Conservation (phyloP, 2,888 invertebrate genomes). For the Tetanocera ferruginea region DNA sequence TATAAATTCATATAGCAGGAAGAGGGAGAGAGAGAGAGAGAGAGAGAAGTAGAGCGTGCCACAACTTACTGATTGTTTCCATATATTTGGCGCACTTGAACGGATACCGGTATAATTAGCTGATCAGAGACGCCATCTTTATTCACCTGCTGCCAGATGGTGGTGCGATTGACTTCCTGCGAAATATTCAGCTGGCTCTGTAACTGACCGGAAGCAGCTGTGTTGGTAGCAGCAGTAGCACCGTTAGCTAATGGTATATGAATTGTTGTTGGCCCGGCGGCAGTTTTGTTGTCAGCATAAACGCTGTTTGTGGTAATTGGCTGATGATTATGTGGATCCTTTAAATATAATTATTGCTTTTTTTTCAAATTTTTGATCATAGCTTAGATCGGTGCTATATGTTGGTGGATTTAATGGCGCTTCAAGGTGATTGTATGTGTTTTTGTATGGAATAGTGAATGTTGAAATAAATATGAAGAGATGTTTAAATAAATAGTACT, state of each 20-base stretch:
- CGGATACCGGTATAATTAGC: constrained; percentile 64
- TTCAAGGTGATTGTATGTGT: background rate
- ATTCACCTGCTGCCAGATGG: constrained; percentile 94
- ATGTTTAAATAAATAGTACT: background rate
- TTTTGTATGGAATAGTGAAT: background rate
- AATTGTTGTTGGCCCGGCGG: constrained; percentile 59
- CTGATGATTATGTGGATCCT: constrained; percentile 63
- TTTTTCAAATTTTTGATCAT: constrained; percentile 39
- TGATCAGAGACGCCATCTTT: constrained; percentile 71
- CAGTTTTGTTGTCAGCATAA: constrained; percentile 59
- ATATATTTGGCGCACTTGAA: constrained; percentile 67
- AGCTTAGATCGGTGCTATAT: constrained; percentile 8
- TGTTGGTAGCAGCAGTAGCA: constrained; percentile 73
- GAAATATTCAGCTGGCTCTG: constrained; percentile 89
- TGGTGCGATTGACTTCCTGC: constrained; percentile 93
- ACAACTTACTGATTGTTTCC: constrained; percentile 68
- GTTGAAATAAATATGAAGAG: no score
- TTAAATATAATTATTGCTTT: constrained; percentile 53
- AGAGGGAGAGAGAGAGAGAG: background rate
- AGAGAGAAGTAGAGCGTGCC: background rate
- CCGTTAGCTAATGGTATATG: constrained; percentile 87
- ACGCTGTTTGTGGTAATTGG: constrained; percentile 54
- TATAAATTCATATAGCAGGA: no score
- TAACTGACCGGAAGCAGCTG: constrained; percentile 73
- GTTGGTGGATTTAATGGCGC: background rate